Conservation (phyloP, 2,888 invertebrate species). For the Monoplex corrugatus region DNA sequence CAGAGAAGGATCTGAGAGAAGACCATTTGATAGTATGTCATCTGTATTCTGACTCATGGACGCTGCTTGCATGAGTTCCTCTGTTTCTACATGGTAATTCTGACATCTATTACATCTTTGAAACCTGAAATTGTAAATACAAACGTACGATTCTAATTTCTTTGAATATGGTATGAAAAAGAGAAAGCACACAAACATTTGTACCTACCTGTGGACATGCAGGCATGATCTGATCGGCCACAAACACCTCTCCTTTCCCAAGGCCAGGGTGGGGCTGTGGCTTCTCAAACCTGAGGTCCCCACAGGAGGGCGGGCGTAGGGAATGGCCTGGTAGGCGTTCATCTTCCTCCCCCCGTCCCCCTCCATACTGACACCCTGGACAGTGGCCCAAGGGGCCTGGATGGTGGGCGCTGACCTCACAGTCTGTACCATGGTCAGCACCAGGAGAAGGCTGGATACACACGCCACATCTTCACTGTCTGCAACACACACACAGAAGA, state of each 20-base stretch:
- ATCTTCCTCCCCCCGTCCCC: slow-evolving; percentile 30
- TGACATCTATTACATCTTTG: no score
- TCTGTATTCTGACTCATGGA: no score
- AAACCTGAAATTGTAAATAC: no score
- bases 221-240: neutral
- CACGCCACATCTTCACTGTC: neutral
- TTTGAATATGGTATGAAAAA: no score
- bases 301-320: slow-evolving; percentile 54
- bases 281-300: slow-evolving; percentile 51
- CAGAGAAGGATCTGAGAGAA: no score
- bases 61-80: no score
- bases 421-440: neutral
- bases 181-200: no score
- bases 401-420: slow-evolving; percentile 8
- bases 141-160: no score
- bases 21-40: no score
- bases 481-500: neutral
- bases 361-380: slow-evolving; percentile 20
- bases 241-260: slow-evolving; percentile 26
- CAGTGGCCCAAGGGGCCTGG: slow-evolving; percentile 36
- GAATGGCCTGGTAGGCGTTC: slow-evolving; percentile 51
- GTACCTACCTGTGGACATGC: slow-evolving; percentile 36
- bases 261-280: slow-evolving; percentile 52
- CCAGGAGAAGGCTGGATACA: neutral
- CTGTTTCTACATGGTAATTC: no score